Percentiles rank a stretch among this genome's conserved stretches.
Evolutionary conservation across 2,113 vertebrate genomes (phyloP).

Genomic region (Notiomystis cincta): DNA sequence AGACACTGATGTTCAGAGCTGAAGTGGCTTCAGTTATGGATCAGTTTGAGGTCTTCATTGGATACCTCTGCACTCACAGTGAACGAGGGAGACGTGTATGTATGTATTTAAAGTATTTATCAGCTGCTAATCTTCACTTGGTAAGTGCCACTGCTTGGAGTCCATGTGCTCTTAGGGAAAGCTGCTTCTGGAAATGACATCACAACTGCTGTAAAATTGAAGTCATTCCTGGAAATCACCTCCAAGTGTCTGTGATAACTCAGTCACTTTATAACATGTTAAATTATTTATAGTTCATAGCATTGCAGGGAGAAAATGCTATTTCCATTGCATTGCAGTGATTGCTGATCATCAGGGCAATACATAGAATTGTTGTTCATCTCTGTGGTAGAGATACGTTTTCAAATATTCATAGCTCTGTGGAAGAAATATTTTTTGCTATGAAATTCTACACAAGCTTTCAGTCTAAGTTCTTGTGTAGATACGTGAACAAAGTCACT

Average conservation of each 20-base stretch:
- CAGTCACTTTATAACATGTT: not conserved
- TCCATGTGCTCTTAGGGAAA: not conserved
- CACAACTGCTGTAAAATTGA: not conserved
- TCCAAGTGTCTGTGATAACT: not conserved
- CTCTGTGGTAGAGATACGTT: not conserved
- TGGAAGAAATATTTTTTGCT: not conserved
- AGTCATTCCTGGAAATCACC: not conserved
- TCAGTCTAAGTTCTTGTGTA: not conserved
- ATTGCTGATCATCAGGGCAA: not conserved
- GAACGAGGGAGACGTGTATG: not conserved
- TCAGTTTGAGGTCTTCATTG: not conserved
- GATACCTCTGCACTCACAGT: not conserved
- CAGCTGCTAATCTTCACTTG: not conserved
- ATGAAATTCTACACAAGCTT: not conserved
- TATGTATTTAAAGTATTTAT: not conserved
- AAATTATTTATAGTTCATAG: slow-evolving; percentile 7
- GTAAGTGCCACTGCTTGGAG: not conserved
- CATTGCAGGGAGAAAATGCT: not conserved
- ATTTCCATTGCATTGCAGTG: not conserved
- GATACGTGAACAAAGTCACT: not conserved
- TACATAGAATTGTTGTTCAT: not conserved
- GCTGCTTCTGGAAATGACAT: not conserved
- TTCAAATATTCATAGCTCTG: slow-evolving; percentile 28
- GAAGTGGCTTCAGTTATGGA: not conserved
- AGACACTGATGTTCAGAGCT: not conserved